Evolutionary conservation across 1,140 invertebrate species (phyloP).

Genomic region (Aphaenogaster ashmeadi): DNA sequence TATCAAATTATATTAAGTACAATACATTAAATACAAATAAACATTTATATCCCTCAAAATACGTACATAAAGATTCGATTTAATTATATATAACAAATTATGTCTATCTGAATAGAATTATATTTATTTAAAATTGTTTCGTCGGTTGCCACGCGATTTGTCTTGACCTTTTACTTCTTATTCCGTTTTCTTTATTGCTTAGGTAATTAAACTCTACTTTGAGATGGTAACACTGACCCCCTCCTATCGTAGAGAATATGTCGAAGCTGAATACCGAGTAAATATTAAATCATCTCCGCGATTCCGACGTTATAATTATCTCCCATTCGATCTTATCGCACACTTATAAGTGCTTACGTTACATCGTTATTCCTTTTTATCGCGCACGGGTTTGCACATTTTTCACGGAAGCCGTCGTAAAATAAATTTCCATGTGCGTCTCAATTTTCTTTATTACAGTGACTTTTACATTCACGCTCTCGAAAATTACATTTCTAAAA

Average conservation of each 20-base stretch:
- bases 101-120: neutral
- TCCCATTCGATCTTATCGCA: constrained; percentile 12
- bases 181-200: neutral
- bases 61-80: neutral
- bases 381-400: neutral
- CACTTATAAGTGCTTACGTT: constrained; percentile 19
- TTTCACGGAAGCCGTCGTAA: neutral
- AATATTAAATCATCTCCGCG: constrained; percentile 37
- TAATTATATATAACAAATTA: neutral
- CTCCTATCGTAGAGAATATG: neutral
- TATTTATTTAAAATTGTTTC: neutral
- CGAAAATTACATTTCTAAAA: neutral
- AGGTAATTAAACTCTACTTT: neutral
- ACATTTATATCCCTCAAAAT: neutral
- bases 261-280: neutral
- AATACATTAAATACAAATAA: neutral
- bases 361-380: constrained; percentile 23
- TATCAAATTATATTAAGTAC: neutral
- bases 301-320: constrained; percentile 32
- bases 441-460: neutral
- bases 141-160: neutral
- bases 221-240: neutral
- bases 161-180: neutral
- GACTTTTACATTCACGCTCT: neutral
- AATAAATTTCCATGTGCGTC: neutral